Evolutionary conservation across 2,888 invertebrate genomes (phyloP).

Genomic region (Epinotia bilunana): DNA sequence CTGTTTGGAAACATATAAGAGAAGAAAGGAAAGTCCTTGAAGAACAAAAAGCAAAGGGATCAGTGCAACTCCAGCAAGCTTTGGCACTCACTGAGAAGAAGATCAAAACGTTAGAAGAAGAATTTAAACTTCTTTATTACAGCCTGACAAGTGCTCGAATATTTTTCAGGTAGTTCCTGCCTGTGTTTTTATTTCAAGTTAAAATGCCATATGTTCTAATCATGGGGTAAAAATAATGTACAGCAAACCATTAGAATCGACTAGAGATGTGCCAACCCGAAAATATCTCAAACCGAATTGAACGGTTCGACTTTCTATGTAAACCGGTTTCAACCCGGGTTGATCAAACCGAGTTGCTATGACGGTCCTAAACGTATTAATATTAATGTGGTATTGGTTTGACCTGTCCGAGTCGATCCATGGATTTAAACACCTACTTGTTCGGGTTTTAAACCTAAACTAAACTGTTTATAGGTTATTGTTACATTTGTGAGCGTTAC

Average conservation of each 20-base stretch:
- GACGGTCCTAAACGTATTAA: no score
- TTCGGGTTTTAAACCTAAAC: no score
- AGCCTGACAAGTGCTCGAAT: slow-evolving; percentile 97
- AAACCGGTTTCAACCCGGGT: no score
- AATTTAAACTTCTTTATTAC: slow-evolving; percentile 95
- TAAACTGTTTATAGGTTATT: no score
- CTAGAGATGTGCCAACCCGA: no score
- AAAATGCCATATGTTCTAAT: background rate
- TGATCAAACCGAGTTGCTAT: no score
- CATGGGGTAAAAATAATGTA: background rate
- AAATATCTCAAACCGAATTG: no score
- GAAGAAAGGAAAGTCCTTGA: slow-evolving; percentile 84
- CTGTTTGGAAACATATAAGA: slow-evolving; percentile 89
- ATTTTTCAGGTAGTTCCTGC: slow-evolving; percentile 89
- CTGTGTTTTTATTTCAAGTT: background rate
- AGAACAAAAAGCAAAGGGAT: slow-evolving; percentile 88
- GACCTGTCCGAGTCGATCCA: no score
- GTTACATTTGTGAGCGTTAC: no score
- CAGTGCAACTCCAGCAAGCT: slow-evolving; percentile 96
- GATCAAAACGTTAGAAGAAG: slow-evolving; percentile 88
- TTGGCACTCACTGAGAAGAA: slow-evolving; percentile 94
- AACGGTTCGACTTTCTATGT: no score
- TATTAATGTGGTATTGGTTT: no score
- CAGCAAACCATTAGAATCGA: background rate
- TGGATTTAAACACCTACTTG: no score